phyloP scores from a whole-genome alignment of 2,113 vertebrate genomes.

The Porphyrio hochstetteri region DNA sequence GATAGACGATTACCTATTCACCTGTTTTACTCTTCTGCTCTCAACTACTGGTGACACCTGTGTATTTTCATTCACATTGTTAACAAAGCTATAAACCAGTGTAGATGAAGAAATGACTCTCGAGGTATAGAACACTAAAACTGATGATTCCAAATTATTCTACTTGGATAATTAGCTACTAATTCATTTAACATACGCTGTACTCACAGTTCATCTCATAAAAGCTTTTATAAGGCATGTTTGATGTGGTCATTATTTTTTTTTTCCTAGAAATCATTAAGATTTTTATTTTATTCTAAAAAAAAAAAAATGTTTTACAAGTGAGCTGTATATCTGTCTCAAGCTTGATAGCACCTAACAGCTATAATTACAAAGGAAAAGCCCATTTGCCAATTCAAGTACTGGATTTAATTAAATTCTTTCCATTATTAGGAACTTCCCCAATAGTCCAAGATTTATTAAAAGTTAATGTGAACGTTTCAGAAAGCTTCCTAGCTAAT shows the following conservation, averaged over 20 bases:
- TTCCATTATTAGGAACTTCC: not conserved
- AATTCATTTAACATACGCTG: not conserved
- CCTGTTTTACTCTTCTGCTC: not conserved
- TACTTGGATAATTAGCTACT: not conserved
- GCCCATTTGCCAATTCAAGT: not conserved
- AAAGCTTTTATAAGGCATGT: not conserved
- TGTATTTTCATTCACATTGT: not conserved
- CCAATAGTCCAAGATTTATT: not conserved
- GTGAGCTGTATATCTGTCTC: not conserved
- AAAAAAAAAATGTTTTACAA: not conserved
- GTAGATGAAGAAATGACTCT: not conserved
- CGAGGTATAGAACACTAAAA: not conserved
- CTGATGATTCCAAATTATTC: not conserved
- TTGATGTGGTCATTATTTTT: not conserved
- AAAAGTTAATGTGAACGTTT: constrained; percentile 7
- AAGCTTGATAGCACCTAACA: not conserved
- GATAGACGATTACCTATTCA: not conserved
- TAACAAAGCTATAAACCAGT: not conserved
- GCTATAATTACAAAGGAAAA: not conserved
- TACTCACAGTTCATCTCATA: not conserved
- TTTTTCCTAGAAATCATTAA: not conserved
- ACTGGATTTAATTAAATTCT: constrained; percentile 9
- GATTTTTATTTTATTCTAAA: not conserved
- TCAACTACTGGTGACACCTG: not conserved
- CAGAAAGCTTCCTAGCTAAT: not conserved